A percentile compares a stretch with the other conserved stretches of the same genome.
Conservation (phyloP, 2,888 invertebrate genomes). For the Amphiduros pacificus region DNA sequence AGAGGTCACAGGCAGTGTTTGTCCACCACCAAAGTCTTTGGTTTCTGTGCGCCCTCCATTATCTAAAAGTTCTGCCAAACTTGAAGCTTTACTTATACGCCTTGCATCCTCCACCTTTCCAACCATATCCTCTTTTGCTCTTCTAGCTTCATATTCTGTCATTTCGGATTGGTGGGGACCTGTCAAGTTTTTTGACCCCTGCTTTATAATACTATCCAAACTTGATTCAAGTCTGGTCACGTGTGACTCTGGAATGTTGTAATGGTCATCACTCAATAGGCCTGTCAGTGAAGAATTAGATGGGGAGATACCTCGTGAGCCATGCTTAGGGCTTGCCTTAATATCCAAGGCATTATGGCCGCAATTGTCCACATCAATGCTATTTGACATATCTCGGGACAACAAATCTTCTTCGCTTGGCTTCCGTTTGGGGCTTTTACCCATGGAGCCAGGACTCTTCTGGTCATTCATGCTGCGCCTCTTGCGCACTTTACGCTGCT, state of each 20-base stretch:
- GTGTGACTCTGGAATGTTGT: slow-evolving; percentile 21
- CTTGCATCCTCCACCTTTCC: no score
- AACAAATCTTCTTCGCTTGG: slow-evolving; percentile 27
- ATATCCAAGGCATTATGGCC: neutral
- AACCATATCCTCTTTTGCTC: no score
- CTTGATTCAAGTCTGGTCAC: slow-evolving; percentile 30
- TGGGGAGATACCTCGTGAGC: neutral
- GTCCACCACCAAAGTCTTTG: no score
- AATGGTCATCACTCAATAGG: slow-evolving; percentile 35
- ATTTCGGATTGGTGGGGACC: no score
- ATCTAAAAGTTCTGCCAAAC: no score
- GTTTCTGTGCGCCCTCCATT: no score
- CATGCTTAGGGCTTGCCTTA: neutral
- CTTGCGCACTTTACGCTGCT: slow-evolving; percentile 31
- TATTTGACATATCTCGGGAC: neutral
- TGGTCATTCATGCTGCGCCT: slow-evolving; percentile 39
- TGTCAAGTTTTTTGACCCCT: slow-evolving; percentile 22
- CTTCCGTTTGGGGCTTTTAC: slow-evolving; percentile 56
- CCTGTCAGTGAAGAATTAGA: slow-evolving; percentile 46
- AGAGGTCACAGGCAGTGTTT: no score
- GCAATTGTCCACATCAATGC: neutral
- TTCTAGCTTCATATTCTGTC: no score
- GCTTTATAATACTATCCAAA: slow-evolving; percentile 31
- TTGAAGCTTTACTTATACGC: no score
- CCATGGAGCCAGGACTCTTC: slow-evolving; percentile 39